Evolutionary conservation across 37 sponge, comb jelly and placozoan species (phyloP).

Genomic region (Mnemiopsis leidyi): DNA sequence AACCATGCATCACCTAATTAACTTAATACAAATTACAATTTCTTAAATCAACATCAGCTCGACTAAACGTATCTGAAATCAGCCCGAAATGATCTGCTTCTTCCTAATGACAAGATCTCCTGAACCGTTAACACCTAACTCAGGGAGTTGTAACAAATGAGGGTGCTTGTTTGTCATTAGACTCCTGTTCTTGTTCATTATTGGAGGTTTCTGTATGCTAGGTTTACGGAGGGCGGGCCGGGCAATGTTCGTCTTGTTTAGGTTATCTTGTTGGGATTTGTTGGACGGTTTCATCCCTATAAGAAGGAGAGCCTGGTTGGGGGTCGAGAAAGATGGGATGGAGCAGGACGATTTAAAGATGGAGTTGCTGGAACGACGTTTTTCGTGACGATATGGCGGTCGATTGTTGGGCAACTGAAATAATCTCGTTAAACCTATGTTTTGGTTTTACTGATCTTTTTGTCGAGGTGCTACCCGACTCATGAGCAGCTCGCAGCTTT

Average conservation of each 20-base stretch:
- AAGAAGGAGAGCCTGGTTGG: slow-evolving; percentile 39
- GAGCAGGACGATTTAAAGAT: slow-evolving; percentile 42
- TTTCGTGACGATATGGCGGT: slow-evolving; percentile 7
- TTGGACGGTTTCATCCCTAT: slow-evolving; percentile 32
- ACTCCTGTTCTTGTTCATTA: not conserved
- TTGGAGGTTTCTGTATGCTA: not conserved
- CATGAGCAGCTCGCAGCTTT: no score
- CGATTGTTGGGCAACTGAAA: not conserved
- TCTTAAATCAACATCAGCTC: not conserved
- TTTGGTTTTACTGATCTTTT: no score
- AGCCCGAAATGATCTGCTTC: slow-evolving; percentile 43
- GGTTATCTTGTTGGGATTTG: not conserved
- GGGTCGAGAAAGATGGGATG: slow-evolving; percentile 40
- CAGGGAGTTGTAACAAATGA: not conserved
- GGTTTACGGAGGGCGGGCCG: not conserved
- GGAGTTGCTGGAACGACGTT: not conserved
- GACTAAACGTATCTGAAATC: not conserved
- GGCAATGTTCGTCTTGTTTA: not conserved
- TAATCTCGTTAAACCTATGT: no score
- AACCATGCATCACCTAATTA: no score
- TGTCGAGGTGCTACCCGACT: no score
- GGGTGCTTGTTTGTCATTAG: not conserved
- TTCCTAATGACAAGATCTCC: slow-evolving; percentile 55
- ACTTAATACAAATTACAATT: not conserved
- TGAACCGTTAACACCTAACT: not conserved